Evolutionary conservation across 2,113 vertebrate species (phyloP), one percentile per base, ranked within the genome.

Genomic region (Verasper variegatus): DNA sequence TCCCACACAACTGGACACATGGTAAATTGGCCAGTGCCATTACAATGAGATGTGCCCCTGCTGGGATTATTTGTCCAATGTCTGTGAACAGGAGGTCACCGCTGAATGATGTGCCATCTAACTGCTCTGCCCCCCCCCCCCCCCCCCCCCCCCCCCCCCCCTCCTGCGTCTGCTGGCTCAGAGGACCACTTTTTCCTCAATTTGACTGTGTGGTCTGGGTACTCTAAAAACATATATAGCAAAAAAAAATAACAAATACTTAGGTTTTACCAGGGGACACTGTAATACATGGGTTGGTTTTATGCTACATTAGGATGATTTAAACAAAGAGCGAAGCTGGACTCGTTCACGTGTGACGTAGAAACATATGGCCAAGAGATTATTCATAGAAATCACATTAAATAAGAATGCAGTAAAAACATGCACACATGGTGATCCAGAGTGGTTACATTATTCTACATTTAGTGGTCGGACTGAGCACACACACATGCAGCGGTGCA

Each of bases 11-110:
- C 20, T 52, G 40, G 51, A 66, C 42, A 21, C 54, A 72, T 73
- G 76, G 78, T 68, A 26, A 80, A 81, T 70, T 75, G 68, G 31
- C 23, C 55, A 15, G 37, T 55, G 57, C 21, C 20, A 76, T 80
- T 59, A 77, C 56, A 76, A 47, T 71, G 72, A 69, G 81, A 85
- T 76, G 65, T 70, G 62, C 7, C 23, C 20, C 40, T 45, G 31
- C 67, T 59, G 56, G 55, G 27, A 82, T 76, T 68, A 76, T 82
- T 84, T 85, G 51, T 64, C 70, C 49, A 81, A 26, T 61, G 68
- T 45, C 59, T 23, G 59, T 8, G n/a, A 79, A 57, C 59, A 59
- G 27, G 20, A 70, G 68, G 62, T 81, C 54, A 56, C 27, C 45
- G 67, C 40, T 76, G 71, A 73, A 60, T 52, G 55, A 76, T 60